phyloP scores from a whole-genome alignment of 2,888 invertebrate species.

The Tortrix viridana region DNA sequence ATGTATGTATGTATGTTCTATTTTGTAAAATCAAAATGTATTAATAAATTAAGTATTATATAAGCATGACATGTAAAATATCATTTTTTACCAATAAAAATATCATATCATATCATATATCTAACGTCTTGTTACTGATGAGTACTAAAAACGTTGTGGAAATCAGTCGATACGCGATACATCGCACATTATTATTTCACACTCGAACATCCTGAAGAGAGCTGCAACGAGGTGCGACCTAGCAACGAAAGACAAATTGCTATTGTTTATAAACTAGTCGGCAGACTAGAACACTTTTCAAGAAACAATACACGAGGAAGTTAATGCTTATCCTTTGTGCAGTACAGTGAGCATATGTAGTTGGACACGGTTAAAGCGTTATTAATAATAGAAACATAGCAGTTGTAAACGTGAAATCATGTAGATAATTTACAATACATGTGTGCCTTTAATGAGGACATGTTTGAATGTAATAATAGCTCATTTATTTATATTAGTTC shows the following conservation, averaged over 20 bases:
- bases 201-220: constrained; percentile 8
- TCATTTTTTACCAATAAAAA: too few species aligned
- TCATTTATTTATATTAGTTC: constrained; percentile 23
- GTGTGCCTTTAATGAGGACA: not conserved
- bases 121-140: too few species aligned
- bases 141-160: not conserved
- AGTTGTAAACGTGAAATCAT: constrained; percentile 31
- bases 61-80: too few species aligned
- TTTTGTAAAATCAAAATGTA: too few species aligned
- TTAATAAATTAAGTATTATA: too few species aligned
- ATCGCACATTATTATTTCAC: constrained; percentile 1
- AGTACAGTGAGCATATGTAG: constrained; percentile 47
- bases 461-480: constrained; percentile 13
- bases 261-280: constrained; percentile 72
- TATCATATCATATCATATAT: too few species aligned
- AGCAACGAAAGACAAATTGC: constrained; percentile 71
- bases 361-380: constrained; percentile 1
- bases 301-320: constrained; percentile 72
- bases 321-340: constrained; percentile 54
- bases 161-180: not conserved
- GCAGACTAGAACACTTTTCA: constrained; percentile 56
- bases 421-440: not conserved
- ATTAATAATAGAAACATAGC: not conserved
- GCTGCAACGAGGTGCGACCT: constrained; percentile 50
- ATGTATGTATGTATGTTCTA: too few species aligned